Base-by-base conservation (phyloP, 2,113 vertebrate genomes). In the Alligator sinensis region DNA sequence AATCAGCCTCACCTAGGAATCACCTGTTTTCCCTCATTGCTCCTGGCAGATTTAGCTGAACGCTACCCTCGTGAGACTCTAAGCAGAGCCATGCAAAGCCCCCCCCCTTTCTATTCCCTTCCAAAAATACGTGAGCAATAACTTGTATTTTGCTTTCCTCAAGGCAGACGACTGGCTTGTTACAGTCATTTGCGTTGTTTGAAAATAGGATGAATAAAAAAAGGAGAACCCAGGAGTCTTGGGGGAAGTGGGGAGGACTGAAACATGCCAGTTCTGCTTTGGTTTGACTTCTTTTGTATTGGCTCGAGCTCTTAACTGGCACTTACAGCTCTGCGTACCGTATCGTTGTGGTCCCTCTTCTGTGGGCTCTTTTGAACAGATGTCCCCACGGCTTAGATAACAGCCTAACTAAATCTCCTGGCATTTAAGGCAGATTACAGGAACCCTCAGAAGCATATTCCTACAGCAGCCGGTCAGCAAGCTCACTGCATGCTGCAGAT, bases 281-380 rank as follows among this genome's bases (percentile, higher is more conserved):
- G 38, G 25, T 87, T 87, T 34, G 11, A 30, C 54, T 76, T 70
- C 34, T 84, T 92, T 82, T 83, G 1, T 79, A 30, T 47, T 82
- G 59, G 24, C 6, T 94, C 80, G 61, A 89, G 82, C 78, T 47
- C 84, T 47, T 64, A 91, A 59, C 70, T 70, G 87, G 70, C 77
- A 77, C 82, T 92, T 94, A 22, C 62, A 75, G 61, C 54, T 24
- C 77, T 89, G 77, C 58, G 28, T 12, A 2, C 64, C 79, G 0
- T 86, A 34, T 82, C 75, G 14, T 2, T 92, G 79, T 85, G 81
- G 81, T 61, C 87, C 27, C 61, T 92, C 18, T 61, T 72, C n/a
- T 84, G 76, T 47, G 66, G 70, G 47, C 28, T 66, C 1, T 9
- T 59, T 74, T 24, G 84, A 95, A 30, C 58, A 77, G 58, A 75